These are phyloP conservation scores for Rattus norvegicus DNA, from an alignment of 2,113 vertebrate genomes.

Conservation along the genomic window DNA sequence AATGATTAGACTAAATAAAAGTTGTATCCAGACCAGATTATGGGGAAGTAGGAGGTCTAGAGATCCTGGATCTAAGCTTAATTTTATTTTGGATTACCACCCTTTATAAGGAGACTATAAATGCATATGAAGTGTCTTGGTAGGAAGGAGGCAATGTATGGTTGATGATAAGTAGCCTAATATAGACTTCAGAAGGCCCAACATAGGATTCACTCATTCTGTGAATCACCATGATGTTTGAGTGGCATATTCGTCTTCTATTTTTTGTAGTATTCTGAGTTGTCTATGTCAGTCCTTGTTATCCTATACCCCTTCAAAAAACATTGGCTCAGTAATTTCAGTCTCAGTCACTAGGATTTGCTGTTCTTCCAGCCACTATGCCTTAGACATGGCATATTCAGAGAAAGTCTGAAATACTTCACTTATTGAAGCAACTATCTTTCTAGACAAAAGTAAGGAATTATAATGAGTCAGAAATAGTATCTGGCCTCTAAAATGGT, in stretches of 20 bases:
- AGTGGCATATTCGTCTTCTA: not conserved
- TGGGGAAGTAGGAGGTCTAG: not conserved
- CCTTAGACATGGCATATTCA: not conserved
- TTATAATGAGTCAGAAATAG: not conserved
- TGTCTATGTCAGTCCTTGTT: not conserved
- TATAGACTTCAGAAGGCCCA: not conserved
- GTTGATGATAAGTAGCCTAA: not conserved
- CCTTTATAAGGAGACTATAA: conserved; percentile 5
- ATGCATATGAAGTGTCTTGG: not conserved
- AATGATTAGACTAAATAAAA: not conserved
- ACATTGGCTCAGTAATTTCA: not conserved
- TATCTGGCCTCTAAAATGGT: not conserved
- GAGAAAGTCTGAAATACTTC: conserved; percentile 14
- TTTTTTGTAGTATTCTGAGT: not conserved
- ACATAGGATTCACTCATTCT: not conserved
- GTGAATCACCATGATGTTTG: not conserved
- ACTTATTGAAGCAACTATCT: not conserved
- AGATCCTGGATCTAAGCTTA: conserved; percentile 32
- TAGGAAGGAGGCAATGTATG: not conserved
- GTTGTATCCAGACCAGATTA: not conserved
- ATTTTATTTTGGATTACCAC: not conserved
- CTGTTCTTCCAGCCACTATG: not conserved
- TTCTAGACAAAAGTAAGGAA: conserved; percentile 28
- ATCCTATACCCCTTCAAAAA: not conserved
- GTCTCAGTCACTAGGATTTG: not conserved